Evolutionary conservation across 2,888 invertebrate species (phyloP).

Genomic region (Tetramorium bicarinatum): DNA sequence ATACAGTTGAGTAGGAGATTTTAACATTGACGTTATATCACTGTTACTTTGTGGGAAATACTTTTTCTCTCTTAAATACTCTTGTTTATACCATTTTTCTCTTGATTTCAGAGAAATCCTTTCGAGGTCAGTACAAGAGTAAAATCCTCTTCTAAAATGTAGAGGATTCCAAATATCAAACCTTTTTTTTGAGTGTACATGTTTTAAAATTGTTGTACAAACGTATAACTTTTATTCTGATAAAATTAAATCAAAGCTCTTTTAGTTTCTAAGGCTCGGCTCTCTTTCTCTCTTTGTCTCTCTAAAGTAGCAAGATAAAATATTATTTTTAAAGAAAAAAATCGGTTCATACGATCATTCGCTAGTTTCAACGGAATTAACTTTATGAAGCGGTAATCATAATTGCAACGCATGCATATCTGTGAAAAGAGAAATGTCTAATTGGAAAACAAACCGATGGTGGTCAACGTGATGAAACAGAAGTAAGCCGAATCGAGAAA

Average conservation of each 20-base stretch:
- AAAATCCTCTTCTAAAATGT: no score
- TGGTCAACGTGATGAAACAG: constrained; percentile 97
- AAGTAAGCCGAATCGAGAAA: constrained; percentile 96
- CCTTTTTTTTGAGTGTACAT: no score
- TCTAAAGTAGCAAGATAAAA: not conserved
- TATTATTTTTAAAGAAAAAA: not conserved
- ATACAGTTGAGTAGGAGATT: no score
- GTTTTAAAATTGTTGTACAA: not conserved
- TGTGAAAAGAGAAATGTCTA: not conserved
- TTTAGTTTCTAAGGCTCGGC: not conserved
- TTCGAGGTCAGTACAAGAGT: no score
- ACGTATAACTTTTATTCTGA: not conserved
- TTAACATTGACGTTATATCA: no score
- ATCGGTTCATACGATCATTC: not conserved
- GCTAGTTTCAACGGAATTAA: not conserved
- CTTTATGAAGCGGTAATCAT: not conserved
- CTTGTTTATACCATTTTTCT: no score
- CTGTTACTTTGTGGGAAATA: no score
- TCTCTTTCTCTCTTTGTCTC: not conserved
- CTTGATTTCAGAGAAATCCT: no score
- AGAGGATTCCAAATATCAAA: no score
- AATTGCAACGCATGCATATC: not conserved
- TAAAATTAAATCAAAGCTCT: not conserved
- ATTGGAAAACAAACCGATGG: constrained; percentile 89
- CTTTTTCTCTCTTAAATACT: no score